Conservation (phyloP, 2,888 invertebrate species). For the Isotomurus palustris region DNA sequence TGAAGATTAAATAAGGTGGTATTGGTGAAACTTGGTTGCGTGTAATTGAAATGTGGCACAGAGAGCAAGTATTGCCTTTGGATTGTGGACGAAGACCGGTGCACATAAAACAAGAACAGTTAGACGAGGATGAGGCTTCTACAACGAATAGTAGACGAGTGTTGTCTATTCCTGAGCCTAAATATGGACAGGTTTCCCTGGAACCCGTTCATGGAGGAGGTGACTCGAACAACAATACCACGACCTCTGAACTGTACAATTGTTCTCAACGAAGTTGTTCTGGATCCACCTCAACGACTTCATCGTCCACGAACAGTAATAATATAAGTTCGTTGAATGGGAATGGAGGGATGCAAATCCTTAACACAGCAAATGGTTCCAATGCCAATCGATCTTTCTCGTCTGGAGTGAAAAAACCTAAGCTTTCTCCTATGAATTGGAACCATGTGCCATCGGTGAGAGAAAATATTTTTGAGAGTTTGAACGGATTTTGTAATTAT, state of each 20-base stretch:
- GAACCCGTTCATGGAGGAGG: background rate
- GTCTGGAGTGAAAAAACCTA: conserved; percentile 22
- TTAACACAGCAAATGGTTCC: background rate
- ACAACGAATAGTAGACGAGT: background rate
- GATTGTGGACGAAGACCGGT: conserved; percentile 7
- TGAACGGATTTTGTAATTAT: too few relatives aligned
- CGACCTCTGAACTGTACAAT: conserved; percentile 1
- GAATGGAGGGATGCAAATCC: background rate
- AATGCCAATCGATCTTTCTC: conserved; percentile 6
- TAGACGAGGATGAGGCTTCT: background rate
- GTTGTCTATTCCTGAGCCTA: background rate
- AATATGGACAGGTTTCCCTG: background rate
- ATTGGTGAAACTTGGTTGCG: too few relatives aligned
- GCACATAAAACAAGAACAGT: conserved; percentile 7
- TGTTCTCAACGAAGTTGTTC: background rate
- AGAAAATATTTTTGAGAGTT: too few relatives aligned
- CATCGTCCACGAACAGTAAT: background rate
- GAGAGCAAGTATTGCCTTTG: background rate
- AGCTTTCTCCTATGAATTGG: conserved; percentile 39
- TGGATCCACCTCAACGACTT: background rate
- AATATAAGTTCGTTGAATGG: background rate
- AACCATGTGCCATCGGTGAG: conserved; percentile 44
- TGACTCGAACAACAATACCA: conserved; percentile 11
- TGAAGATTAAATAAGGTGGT: too few relatives aligned
- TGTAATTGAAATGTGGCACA: conserved; percentile 2